These are phyloP conservation scores for Erithacus rubecula DNA, from an alignment of 2,797 vertebrate genomes.

Conservation along the genomic window DNA sequence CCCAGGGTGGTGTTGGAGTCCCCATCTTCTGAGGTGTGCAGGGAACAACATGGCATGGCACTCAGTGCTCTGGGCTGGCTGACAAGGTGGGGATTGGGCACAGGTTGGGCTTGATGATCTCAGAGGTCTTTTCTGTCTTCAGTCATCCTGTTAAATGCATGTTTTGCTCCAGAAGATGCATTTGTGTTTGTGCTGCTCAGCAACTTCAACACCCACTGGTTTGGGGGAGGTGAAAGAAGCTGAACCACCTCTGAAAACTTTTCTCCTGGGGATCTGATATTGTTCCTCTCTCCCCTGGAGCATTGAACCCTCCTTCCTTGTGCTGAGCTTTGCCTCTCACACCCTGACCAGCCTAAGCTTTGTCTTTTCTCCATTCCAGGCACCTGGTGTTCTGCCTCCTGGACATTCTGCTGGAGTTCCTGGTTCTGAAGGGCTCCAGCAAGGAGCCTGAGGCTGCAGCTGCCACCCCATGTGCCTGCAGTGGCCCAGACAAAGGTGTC, in stretches of 20 bases:
- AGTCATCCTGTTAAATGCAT: not conserved
- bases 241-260: not conserved
- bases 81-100: not conserved
- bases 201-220: not conserved
- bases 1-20: not conserved
- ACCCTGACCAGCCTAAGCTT: not conserved
- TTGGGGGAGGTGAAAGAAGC: not conserved
- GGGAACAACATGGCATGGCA: not conserved
- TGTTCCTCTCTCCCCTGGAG: not conserved
- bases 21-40: not conserved
- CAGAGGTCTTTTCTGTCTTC: not conserved
- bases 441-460: conserved; percentile 44
- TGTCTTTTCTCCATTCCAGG: conserved; percentile 73
- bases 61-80: not conserved
- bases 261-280: not conserved
- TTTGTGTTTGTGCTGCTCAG: not conserved
- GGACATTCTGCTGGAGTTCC: conserved; percentile 88
- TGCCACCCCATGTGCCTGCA: not conserved
- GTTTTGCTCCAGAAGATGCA: not conserved
- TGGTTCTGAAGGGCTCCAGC: conserved; percentile 80
- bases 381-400: conserved; percentile 90
- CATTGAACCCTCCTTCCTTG: not conserved
- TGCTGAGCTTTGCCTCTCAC: not conserved
- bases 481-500: conserved; percentile 2
- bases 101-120: not conserved